phyloP scores from a whole-genome alignment of 2,888 invertebrate genomes.

The Amaurobius ferox region DNA sequence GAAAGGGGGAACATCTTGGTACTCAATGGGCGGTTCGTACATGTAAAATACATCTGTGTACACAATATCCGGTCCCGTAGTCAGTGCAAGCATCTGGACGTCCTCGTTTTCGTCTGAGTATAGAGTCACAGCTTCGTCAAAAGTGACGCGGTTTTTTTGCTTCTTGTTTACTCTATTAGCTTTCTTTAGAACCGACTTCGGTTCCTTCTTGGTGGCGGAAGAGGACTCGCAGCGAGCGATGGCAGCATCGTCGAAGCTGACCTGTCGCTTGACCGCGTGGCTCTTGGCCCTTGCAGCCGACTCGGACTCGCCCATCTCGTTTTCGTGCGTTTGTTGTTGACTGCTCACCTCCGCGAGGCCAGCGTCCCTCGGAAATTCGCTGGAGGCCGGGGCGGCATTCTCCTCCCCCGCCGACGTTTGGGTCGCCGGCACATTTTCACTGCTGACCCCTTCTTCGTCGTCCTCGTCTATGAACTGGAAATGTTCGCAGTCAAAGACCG shows the following conservation, averaged over 20 bases:
- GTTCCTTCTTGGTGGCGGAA: slow-evolving; percentile 9
- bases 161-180: background rate
- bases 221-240: background rate
- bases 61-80: slow-evolving; percentile 71
- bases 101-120: slow-evolving; percentile 74
- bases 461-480: slow-evolving; percentile 69
- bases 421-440: slow-evolving; percentile 21
- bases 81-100: slow-evolving; percentile 71
- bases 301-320: slow-evolving; percentile 26
- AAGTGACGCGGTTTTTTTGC: slow-evolving; percentile 69
- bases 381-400: background rate
- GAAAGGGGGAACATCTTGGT: slow-evolving; percentile 73
- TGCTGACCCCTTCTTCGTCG: slow-evolving; percentile 5
- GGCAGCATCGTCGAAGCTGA: slow-evolving; percentile 36
- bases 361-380: background rate
- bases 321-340: background rate
- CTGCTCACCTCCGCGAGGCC: slow-evolving; percentile 33
- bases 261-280: slow-evolving; percentile 46
- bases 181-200: slow-evolving; percentile 60
- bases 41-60: slow-evolving; percentile 72
- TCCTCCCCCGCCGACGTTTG: slow-evolving; percentile 13
- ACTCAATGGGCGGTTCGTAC: slow-evolving; percentile 74
- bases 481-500: slow-evolving; percentile 62
- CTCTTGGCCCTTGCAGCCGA: background rate
- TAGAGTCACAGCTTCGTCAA: slow-evolving; percentile 74